Percentiles rank a stretch among this genome's conserved stretches.
Conservation (phyloP, 2,888 invertebrate genomes). For the Plebejus argus region DNA sequence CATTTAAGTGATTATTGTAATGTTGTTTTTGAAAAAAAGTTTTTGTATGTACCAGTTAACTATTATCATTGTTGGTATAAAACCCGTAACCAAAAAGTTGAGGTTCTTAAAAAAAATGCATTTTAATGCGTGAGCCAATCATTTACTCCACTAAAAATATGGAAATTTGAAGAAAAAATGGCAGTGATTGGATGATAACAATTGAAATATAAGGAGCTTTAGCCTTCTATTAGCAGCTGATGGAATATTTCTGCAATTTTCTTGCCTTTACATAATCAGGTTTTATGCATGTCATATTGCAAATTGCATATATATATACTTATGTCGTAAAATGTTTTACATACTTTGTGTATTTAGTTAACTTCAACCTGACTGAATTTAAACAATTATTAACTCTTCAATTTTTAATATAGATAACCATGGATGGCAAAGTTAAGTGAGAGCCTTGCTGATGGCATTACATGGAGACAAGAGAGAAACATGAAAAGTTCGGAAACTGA, state of each 20-base stretch:
- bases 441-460: constrained; percentile 43
- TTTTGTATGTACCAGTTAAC: constrained; percentile 28
- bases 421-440: constrained; percentile 74
- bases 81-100: neutral
- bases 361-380: constrained; percentile 32
- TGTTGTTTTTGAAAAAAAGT: neutral
- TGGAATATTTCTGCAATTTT: neutral
- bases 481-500: constrained; percentile 62
- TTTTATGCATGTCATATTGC: constrained; percentile 10
- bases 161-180: neutral
- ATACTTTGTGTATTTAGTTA: constrained; percentile 23
- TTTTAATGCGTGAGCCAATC: neutral
- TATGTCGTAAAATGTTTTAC: constrained; percentile 1
- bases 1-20: neutral
- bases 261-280: neutral
- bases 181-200: neutral
- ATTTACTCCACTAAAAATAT: neutral
- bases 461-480: constrained; percentile 48
- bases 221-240: neutral
- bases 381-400: constrained; percentile 42
- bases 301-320: neutral
- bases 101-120: neutral
- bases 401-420: constrained; percentile 56
- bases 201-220: neutral
- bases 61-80: constrained; percentile 22